phyloP scores from a whole-genome alignment of 30 jellyfish, hydroid and myxozoan genomes.

The Pelagia noctiluca region DNA sequence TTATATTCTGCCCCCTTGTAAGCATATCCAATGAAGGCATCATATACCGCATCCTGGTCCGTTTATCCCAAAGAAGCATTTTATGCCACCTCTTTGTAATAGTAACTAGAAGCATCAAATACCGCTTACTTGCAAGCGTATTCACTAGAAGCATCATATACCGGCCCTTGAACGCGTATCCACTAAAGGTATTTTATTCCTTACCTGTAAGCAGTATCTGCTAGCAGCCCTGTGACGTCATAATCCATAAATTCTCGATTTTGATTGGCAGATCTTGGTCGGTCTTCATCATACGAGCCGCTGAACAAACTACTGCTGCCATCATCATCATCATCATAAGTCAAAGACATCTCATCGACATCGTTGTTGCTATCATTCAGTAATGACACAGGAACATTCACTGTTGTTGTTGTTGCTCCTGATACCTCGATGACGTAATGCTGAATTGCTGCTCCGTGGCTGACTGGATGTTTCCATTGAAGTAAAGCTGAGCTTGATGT shows the following conservation, averaged over 20 bases:
- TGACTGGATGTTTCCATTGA: conserved; percentile 94
- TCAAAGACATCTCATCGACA: conserved; percentile 40
- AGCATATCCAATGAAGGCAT: no score
- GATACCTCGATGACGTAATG: conserved; percentile 86
- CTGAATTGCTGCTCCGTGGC: conserved; percentile 83
- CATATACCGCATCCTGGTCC: no score
- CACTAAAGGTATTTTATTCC: no score
- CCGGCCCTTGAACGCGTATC: no score
- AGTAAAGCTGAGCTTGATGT: conserved; percentile 87
- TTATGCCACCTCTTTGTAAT: no score
- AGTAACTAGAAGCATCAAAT: no score
- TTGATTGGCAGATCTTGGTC: conserved; percentile 42
- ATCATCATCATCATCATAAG: no score
- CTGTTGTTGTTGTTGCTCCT: conserved; percentile 77
- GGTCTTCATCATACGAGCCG: conserved; percentile 80
- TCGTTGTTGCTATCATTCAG: conserved; percentile 20
- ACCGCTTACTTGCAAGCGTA: no score
- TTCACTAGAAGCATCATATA: no score
- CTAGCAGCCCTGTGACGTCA: conserved; percentile 85
- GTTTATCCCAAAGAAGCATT: no score
- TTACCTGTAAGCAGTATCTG: conserved; percentile 95
- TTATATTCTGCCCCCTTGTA: no score
- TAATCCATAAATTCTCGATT: conserved; percentile 83
- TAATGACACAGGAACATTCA: conserved; percentile 73
- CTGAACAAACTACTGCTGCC: conserved; percentile 63